Conservation (phyloP, 64 coral and sea anemone species). For the Porites australiensis region DNA sequence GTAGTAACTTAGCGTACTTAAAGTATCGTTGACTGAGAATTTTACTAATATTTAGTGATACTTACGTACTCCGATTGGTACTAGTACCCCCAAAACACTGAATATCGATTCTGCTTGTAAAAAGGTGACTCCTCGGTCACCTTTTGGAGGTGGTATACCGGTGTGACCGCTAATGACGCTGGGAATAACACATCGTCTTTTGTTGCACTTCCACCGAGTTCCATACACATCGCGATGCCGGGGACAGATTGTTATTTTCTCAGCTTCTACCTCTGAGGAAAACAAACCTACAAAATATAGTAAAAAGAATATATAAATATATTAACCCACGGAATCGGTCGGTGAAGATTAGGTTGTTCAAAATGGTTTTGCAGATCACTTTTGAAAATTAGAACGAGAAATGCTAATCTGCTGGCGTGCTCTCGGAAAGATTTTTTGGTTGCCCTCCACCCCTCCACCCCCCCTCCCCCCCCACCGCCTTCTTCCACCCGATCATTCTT, state of each 20-base stretch:
- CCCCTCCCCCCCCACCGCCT: too few species aligned
- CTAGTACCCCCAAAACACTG: neutral
- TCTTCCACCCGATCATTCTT: too few species aligned
- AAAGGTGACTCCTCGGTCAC: constrained; percentile 9
- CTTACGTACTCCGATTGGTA: constrained; percentile 24
- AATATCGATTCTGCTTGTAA: neutral
- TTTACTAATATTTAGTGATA: neutral
- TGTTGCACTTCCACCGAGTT: constrained; percentile 28
- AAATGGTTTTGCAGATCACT: too few species aligned
- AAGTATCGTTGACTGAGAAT: neutral
- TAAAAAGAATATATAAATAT: neutral
- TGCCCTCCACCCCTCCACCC: too few species aligned
- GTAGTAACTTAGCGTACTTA: neutral
- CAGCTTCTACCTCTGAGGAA: neutral
- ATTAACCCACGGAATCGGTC: too few species aligned
- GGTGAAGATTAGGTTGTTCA: too few species aligned
- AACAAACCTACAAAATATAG: constrained; percentile 22
- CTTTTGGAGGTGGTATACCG: neutral
- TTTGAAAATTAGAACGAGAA: too few species aligned
- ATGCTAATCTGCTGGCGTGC: too few species aligned
- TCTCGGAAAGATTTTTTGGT: neutral
- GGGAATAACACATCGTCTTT: constrained; percentile 16
- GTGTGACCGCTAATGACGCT: constrained; percentile 23
- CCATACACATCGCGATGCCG: constrained; percentile 36
- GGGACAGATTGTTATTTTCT: constrained; percentile 57